These are phyloP conservation scores for Bellardia pandia DNA, from an alignment of 2,888 invertebrate genomes.

Conservation along the genomic window DNA sequence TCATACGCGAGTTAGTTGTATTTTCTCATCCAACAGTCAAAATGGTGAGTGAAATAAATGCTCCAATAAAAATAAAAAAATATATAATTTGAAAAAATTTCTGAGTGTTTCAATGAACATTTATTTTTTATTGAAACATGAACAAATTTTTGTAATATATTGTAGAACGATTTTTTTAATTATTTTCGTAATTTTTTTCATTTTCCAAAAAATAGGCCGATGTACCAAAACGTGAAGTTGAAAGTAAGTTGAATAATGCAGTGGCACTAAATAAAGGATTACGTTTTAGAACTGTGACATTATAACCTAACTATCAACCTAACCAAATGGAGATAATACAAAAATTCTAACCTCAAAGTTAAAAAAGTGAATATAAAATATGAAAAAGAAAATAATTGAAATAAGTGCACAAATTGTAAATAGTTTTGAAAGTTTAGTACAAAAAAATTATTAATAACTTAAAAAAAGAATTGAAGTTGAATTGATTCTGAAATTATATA, in stretches of 20 bases:
- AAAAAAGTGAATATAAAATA: conserved; percentile 42
- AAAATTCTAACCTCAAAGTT: conserved; percentile 77
- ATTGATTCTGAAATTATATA: conserved; percentile 41
- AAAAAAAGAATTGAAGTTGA: not conserved
- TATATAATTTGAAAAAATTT: conserved; percentile 62
- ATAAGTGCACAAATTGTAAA: conserved; percentile 3
- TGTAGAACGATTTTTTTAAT: conserved; percentile 53
- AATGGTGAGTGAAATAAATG: conserved; percentile 86
- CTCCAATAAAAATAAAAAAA: conserved; percentile 50
- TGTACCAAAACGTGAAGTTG: conserved; percentile 93
- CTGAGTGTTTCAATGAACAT: conserved; percentile 17
- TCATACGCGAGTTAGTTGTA: conserved; percentile 85
- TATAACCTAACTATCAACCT: conserved; percentile 15
- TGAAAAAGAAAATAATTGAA: not conserved
- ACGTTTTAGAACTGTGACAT: conserved; percentile 44
- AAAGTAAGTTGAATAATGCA: conserved; percentile 89
- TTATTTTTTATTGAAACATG: conserved; percentile 14
- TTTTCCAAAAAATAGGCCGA: conserved; percentile 87
- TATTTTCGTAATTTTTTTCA: conserved; percentile 71
- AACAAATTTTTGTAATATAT: conserved; percentile 5
- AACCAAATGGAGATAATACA: not conserved
- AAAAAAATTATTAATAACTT: not conserved
- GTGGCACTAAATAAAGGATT: conserved; percentile 50
- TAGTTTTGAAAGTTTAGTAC: not conserved
- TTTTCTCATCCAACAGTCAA: conserved; percentile 87